A percentile compares a stretch with the other conserved stretches of the same genome.
Evolutionary conservation across 2,113 vertebrate species (phyloP).

Genomic region (Percopsis transmontana): DNA sequence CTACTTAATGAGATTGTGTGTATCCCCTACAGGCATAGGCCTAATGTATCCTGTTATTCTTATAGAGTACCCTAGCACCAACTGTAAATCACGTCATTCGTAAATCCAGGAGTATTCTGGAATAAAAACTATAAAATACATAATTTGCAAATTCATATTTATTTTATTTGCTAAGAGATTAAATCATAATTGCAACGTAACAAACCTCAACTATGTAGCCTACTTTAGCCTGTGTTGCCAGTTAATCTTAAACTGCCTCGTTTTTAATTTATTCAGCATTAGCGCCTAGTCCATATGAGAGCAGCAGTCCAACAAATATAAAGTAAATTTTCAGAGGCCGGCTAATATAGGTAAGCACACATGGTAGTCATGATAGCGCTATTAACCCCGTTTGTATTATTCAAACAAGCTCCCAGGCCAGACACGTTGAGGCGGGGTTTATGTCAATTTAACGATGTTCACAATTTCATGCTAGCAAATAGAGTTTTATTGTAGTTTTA

Average conservation of each 20-base stretch:
- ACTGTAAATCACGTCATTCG: not conserved
- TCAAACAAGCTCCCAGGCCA: constrained; percentile 8
- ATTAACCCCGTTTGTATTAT: constrained; percentile 16
- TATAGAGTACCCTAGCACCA: not conserved
- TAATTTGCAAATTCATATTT: not conserved
- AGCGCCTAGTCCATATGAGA: not conserved
- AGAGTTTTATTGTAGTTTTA: not conserved
- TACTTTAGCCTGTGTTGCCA: not conserved
- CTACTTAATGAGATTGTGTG: not conserved
- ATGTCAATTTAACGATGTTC: constrained; percentile 1
- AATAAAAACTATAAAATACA: too few relatives aligned
- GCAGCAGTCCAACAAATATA: constrained; percentile 14
- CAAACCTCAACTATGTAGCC: not conserved
- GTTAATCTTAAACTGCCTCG: not conserved
- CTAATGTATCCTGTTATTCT: not conserved
- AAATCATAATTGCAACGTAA: not conserved
- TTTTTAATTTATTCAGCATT: constrained; percentile 2
- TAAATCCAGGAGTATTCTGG: not conserved
- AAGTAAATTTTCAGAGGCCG: constrained; percentile 19
- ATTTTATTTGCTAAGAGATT: not conserved
- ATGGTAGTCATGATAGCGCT: constrained; percentile 4
- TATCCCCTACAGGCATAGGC: not conserved
- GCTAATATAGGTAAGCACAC: constrained; percentile 5
- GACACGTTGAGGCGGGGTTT: not conserved
- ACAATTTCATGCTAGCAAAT: not conserved